phyloP scores from a whole-genome alignment of 2,888 invertebrate genomes.

The Endotricha flammealis region DNA sequence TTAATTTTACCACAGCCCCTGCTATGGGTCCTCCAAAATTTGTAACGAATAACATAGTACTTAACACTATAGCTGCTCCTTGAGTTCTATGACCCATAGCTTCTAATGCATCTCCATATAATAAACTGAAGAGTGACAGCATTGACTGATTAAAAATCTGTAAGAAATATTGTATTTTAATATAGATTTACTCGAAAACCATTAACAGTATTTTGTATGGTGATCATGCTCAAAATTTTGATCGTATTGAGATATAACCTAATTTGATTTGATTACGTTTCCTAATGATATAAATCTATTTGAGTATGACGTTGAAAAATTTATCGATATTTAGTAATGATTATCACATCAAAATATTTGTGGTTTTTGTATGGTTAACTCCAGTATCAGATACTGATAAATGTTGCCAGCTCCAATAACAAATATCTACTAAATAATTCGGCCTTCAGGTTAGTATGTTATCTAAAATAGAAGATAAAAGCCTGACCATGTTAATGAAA shows the following conservation, averaged over 20 bases:
- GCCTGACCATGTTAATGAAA: too few relatives aligned
- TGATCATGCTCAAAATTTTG: too few relatives aligned
- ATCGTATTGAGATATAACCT: too few relatives aligned
- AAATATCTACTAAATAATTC: slow-evolving; percentile 21
- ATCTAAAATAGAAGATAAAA: slow-evolving; percentile 14
- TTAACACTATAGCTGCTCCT: slow-evolving; percentile 83
- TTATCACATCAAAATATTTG: too few relatives aligned
- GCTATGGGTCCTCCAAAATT: slow-evolving; percentile 84
- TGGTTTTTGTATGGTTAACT: too few relatives aligned
- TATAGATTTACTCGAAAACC: too few relatives aligned
- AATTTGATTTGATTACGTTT: too few relatives aligned
- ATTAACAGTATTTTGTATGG: too few relatives aligned
- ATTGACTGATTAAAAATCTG: slow-evolving; percentile 85
- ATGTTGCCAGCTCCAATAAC: slow-evolving; percentile 19
- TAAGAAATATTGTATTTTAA: slow-evolving; percentile 1
- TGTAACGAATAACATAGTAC: slow-evolving; percentile 81
- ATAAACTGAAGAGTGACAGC: slow-evolving; percentile 82
- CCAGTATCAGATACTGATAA: slow-evolving; percentile 20
- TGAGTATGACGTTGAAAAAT: too few relatives aligned
- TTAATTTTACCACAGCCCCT: slow-evolving; percentile 80
- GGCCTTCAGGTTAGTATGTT: slow-evolving; percentile 20
- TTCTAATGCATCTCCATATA: slow-evolving; percentile 82
- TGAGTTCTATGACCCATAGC: slow-evolving; percentile 81
- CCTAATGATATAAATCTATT: too few relatives aligned
- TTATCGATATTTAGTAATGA: too few relatives aligned